Conservation (phyloP, 1,140 invertebrate genomes). For the Teleogryllus occipitalis region DNA sequence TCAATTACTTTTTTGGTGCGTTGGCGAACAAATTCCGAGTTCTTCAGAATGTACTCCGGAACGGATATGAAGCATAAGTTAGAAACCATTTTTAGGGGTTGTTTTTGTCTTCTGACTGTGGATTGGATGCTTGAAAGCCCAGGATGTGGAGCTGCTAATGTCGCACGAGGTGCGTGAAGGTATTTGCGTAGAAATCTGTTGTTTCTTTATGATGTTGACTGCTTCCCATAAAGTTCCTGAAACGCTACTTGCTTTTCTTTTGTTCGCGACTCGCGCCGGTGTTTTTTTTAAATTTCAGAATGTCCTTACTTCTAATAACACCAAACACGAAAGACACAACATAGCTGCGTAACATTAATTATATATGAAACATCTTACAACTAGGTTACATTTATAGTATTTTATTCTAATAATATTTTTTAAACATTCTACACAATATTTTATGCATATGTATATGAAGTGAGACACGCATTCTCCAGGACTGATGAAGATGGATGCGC, state of each 20-base stretch:
- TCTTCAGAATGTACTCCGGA: not conserved
- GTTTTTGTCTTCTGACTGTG: not conserved
- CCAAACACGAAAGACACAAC: not conserved
- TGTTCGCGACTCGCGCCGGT: not conserved
- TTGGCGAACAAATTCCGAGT: not conserved
- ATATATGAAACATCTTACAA: not conserved
- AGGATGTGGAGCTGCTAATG: not conserved
- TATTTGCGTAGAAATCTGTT: not conserved
- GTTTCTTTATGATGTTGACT: not conserved
- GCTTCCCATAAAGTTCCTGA: not conserved
- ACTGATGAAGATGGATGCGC: not conserved
- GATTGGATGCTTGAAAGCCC: too few species aligned
- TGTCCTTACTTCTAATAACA: not conserved
- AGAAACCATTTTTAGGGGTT: not conserved
- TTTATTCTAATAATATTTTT: not conserved
- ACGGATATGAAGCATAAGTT: not conserved
- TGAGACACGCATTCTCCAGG: not conserved
- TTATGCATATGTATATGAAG: conserved; percentile 1
- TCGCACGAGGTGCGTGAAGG: not conserved
- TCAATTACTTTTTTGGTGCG: not conserved
- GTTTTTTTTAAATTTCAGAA: not conserved
- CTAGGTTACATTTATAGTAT: not conserved
- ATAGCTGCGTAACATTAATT: not conserved
- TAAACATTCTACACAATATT: not conserved
- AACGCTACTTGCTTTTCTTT: not conserved